These are phyloP conservation scores for Papilio glaucus DNA, from an alignment of 1,140 invertebrate genomes.

Conservation along the genomic window DNA sequence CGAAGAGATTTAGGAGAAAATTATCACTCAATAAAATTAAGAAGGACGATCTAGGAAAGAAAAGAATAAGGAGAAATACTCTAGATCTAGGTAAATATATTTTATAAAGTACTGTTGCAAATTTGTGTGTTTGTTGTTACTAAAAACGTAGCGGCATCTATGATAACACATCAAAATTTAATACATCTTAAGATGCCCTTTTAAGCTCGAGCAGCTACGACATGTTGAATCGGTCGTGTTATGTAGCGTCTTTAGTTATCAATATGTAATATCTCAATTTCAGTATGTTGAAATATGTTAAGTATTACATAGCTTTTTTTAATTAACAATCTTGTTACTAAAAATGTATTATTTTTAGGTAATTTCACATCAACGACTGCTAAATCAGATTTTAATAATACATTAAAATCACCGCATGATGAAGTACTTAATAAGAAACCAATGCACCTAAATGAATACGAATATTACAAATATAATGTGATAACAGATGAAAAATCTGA, in stretches of 20 bases:
- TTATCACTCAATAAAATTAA: constrained; percentile 15
- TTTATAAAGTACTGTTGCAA: not conserved
- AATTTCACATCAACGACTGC: not conserved
- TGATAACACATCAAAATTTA: too few relatives aligned
- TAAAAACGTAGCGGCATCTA: too few relatives aligned
- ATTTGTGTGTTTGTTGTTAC: not conserved
- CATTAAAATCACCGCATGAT: not conserved
- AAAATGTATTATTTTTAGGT: not conserved
- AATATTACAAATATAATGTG: constrained; percentile 35
- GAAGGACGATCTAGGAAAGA: constrained; percentile 8
- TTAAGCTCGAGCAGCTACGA: too few relatives aligned
- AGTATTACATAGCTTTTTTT: not conserved
- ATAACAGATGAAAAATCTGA: constrained; percentile 31
- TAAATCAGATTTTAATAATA: not conserved
- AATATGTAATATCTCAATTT: too few relatives aligned
- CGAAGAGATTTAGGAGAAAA: constrained; percentile 18
- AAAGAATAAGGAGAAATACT: constrained; percentile 12
- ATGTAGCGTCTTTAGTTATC: too few relatives aligned
- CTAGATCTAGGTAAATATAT: constrained; percentile 4
- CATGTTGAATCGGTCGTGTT: too few relatives aligned
- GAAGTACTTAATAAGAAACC: not conserved
- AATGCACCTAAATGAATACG: constrained; percentile 25
- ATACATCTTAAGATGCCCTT: too few relatives aligned
- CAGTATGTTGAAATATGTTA: too few relatives aligned
- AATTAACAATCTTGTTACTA: not conserved